phyloP scores from a whole-genome alignment of 2,888 invertebrate species.

The Mellilla xanthometata region DNA sequence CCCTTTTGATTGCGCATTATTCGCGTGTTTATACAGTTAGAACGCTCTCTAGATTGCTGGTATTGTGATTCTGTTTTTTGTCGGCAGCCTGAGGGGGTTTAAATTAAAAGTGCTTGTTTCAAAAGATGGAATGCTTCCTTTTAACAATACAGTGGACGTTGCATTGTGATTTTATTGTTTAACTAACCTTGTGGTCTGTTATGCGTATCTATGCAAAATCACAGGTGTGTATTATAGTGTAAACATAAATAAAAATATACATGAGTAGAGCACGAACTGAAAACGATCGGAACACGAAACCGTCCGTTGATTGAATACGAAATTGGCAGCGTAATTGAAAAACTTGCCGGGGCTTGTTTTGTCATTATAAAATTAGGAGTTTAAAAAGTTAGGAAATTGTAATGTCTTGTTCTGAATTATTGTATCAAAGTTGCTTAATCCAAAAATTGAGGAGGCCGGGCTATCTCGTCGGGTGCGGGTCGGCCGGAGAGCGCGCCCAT shows the following conservation, averaged over 20 bases:
- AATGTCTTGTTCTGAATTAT: slow-evolving; percentile 54
- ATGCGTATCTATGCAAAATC: too few species aligned
- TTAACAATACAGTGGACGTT: too few species aligned
- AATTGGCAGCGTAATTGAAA: slow-evolving; percentile 29
- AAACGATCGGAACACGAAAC: slow-evolving; percentile 21
- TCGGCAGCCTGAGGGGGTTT: slow-evolving; percentile 67
- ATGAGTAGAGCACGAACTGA: slow-evolving; percentile 12
- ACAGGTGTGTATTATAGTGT: not conserved
- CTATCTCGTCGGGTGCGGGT: slow-evolving; percentile 50
- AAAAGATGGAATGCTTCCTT: slow-evolving; percentile 50
- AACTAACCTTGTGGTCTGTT: too few species aligned
- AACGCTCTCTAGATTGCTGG: slow-evolving; percentile 80
- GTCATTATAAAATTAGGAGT: slow-evolving; percentile 36
- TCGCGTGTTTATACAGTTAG: slow-evolving; percentile 80
- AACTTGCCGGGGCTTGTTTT: slow-evolving; percentile 29
- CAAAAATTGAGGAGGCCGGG: slow-evolving; percentile 61
- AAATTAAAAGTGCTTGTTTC: slow-evolving; percentile 77
- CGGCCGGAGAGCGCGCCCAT: slow-evolving; percentile 61
- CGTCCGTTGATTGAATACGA: slow-evolving; percentile 21
- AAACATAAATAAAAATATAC: slow-evolving; percentile 9
- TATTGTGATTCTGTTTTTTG: slow-evolving; percentile 77
- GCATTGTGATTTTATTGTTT: too few species aligned
- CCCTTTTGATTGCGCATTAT: slow-evolving; percentile 82
- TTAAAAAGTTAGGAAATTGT: slow-evolving; percentile 43
- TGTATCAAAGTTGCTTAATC: slow-evolving; percentile 65